A percentile compares a stretch with the other conserved stretches of the same genome.
phyloP scores from a whole-genome alignment of 2,888 invertebrate species.

The Stegana nigrithorax region DNA sequence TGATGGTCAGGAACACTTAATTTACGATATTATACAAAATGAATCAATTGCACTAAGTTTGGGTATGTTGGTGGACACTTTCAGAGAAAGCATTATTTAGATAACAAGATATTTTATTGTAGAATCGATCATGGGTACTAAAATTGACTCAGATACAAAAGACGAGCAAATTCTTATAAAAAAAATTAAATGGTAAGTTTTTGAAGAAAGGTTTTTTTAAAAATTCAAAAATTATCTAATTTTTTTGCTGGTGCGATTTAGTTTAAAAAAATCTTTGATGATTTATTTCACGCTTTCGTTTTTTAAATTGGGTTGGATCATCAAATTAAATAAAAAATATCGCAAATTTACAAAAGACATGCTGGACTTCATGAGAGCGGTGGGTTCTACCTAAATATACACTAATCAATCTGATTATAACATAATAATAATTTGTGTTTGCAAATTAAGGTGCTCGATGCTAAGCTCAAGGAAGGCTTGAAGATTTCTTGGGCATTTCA shows the following conservation, averaged over 20 bases:
- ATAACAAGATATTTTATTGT: not conserved
- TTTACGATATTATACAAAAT: not conserved
- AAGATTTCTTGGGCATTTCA: too few relatives aligned
- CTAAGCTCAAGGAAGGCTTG: too few relatives aligned
- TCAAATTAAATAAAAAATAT: not conserved
- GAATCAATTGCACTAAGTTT: not conserved
- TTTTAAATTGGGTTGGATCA: not conserved
- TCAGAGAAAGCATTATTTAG: not conserved
- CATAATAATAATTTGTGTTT: too few relatives aligned
- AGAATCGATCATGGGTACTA: not conserved
- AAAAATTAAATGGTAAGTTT: not conserved
- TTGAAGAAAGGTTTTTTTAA: not conserved
- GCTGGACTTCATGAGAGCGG: too few relatives aligned
- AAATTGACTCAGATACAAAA: not conserved
- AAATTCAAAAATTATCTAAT: not conserved
- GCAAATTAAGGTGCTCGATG: constrained; percentile 38
- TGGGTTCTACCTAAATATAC: too few relatives aligned
- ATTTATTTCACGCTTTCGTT: not conserved
- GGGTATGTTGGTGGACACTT: not conserved
- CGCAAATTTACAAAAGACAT: too few relatives aligned
- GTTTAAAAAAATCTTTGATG: not conserved
- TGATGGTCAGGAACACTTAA: not conserved
- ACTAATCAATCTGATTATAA: too few relatives aligned
- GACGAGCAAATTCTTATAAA: not conserved
- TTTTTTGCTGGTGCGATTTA: not conserved